Evolutionary conservation across 2,888 invertebrate species (phyloP).

Genomic region (Leptinotarsa haldemani): DNA sequence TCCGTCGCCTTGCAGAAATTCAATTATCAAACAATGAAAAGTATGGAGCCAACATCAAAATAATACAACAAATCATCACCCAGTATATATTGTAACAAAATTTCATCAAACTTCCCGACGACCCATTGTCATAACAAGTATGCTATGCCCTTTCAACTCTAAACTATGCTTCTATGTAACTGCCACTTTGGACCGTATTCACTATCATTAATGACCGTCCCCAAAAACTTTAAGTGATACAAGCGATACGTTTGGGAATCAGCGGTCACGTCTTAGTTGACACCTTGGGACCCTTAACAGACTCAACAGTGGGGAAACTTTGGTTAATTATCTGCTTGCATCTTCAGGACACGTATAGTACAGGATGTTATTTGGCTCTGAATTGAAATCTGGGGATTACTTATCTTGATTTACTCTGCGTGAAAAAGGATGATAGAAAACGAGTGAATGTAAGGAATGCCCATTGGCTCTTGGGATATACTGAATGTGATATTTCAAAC

Average conservation of each 20-base stretch:
- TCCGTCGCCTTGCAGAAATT: too few relatives aligned
- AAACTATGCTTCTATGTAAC: conserved; percentile 9
- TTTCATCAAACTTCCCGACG: not conserved
- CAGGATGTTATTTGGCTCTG: conserved; percentile 3
- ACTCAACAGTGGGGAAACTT: conserved; percentile 44
- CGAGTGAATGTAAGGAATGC: not conserved
- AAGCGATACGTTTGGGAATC: conserved; percentile 63
- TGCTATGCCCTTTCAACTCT: not conserved
- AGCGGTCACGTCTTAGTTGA: conserved; percentile 60
- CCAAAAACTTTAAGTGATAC: conserved; percentile 60
- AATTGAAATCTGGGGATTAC: conserved; percentile 14
- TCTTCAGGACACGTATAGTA: conserved; percentile 22
- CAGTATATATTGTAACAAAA: conserved; percentile 1
- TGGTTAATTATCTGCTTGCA: conserved; percentile 27
- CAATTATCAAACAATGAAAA: too few relatives aligned
- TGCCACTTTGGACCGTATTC: conserved; percentile 1
- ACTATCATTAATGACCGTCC: conserved; percentile 16
- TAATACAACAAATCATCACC: not conserved
- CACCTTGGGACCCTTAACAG: conserved; percentile 58
- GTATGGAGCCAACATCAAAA: not conserved
- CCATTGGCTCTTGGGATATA: not conserved
- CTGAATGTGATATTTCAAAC: not conserved
- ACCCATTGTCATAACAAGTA: conserved; percentile 3
- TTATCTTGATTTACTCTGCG: conserved; percentile 17
- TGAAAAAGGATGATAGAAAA: conserved; percentile 9